Evolutionary conservation across 1,140 invertebrate species (phyloP), one percentile per base, ranked within the genome.

Genomic region (Stegodyphus mimosarum): DNA sequence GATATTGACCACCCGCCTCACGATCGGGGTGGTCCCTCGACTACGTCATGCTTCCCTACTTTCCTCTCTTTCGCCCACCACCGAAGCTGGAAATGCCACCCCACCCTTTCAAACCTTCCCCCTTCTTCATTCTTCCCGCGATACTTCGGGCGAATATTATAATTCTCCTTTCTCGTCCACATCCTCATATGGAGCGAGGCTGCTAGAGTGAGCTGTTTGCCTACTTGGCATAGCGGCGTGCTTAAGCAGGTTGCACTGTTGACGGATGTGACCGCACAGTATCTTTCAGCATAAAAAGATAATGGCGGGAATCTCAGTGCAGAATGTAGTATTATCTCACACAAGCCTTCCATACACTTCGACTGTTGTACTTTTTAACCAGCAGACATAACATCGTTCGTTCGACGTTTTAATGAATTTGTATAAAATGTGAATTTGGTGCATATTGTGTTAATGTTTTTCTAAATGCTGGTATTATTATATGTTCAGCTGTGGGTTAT

Each of bases 1-100:
- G 55, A 80, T 72, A 18, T 49, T 74, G 79, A 66, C 81, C 81
- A 83, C 81, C 81, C 81, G 81, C 81, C 63, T 66, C 49, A 75
- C 81, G n/a, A 69, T 69, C 72, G 72, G 71, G 71, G 81, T 83
- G 81, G 81, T 83, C 81, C 73, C 17, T 53, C n/a, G 55, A 18
- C 81, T 75, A 83, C 81, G 81, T 83, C 81, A 83, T 70, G 7
- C 17, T 75, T 7, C 51, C 55, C 72, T 55, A 18, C 48, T 9
- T 74, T 64, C 52, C 79, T 33, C 63, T 33, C 76, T 63, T 17
- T 63, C 64, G 63, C 55, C 77, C 77, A 79, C 77, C 77, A 48
- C 67, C 67, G 52, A 55, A 11, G 77, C 49, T 67, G 49, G 17
- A 15, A 73, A 64, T 71, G 9, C 70, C 69, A 9, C 79, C 69